Evolutionary conservation across 2,888 invertebrate genomes (phyloP), one percentile per base, ranked within the genome.

Genomic region (Pogonocherus hispidulus): DNA sequence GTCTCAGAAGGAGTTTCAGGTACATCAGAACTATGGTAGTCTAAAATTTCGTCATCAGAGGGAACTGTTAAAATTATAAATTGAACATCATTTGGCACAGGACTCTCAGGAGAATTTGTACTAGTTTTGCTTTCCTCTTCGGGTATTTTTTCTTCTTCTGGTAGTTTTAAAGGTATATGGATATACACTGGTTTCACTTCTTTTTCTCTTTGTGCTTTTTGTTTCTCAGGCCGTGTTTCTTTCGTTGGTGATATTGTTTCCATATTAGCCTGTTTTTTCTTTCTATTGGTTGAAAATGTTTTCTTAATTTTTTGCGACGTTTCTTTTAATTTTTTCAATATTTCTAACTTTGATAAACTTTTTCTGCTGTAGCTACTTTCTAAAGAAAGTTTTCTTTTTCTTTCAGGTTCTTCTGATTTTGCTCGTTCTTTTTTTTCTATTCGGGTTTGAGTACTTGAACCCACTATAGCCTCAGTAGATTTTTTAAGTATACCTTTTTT

Each of bases 161-260:
- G 83, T 44, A 83, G 83, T 78, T 85, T 85, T 20, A 86, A 70
- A 35, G 86, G 86, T 71, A 86, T 85, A 69, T 84, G 84, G 54
- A 85, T 85, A 64, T 84, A 84, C 23, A 84, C 79, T 0, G 84
- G 85, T 41, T 76, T 75, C 9, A 67, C 67, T n/a, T 41, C 14
- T 63, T 67, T 51, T 74, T 71, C 14, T 41, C 5, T 41, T 9
- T 6, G 2, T 37, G 3, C 11, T 3, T 37, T 37, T 37, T 37
- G 23, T 41, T 74, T 70, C 0, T 60, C 60, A 63, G 70, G 71
- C 27, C 71, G 67, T 6, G n/a, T 32, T 51, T 69, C 66, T 51
- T 65, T 71, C 67, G 71, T 74, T 47, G 23, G 37, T 9, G 37
- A 18, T 49, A 69, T 70, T 37, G 70, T 67, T 49, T 71, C 47